These are phyloP conservation scores for Pelagia noctiluca DNA, from an alignment of 30 jellyfish, hydroid and myxozoan species.

Conservation along the genomic window DNA sequence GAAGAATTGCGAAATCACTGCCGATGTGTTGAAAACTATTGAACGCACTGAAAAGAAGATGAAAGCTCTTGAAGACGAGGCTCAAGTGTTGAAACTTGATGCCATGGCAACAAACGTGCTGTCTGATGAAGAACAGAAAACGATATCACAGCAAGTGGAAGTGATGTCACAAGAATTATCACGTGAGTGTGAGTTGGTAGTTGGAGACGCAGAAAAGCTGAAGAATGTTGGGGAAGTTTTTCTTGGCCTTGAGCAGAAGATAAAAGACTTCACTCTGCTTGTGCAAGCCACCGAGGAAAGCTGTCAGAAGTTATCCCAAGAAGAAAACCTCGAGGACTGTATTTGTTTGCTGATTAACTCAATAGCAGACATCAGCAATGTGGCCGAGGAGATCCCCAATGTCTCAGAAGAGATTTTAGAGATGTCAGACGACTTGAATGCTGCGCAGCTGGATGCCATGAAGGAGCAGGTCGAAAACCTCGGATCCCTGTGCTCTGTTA, in stretches of 20 bases:
- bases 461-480: slow-evolving; percentile 31
- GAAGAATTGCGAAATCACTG: slow-evolving; percentile 24
- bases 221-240: neutral
- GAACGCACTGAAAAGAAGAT: neutral
- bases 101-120: neutral
- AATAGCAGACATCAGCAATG: slow-evolving; percentile 36
- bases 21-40: slow-evolving; percentile 9
- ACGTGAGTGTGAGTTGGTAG: neutral
- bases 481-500: slow-evolving; percentile 21
- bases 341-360: slow-evolving; percentile 36
- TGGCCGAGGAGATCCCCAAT: slow-evolving; percentile 41
- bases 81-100: neutral
- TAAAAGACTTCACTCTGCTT: neutral
- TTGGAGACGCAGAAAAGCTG: slow-evolving; percentile 5
- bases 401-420: slow-evolving; percentile 9
- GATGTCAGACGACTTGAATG: slow-evolving; percentile 5
- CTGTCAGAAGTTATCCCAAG: slow-evolving; percentile 27
- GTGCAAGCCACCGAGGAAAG: slow-evolving; percentile 42
- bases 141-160: neutral
- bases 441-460: slow-evolving; percentile 24
- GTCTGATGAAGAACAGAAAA: slow-evolving; percentile 3
- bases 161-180: neutral
- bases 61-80: slow-evolving; percentile 14
- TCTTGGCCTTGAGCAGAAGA: slow-evolving; percentile 6
- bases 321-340: slow-evolving; percentile 14